Evolutionary conservation across 2,888 invertebrate species (phyloP).

Genomic region (Phasia obesa): DNA sequence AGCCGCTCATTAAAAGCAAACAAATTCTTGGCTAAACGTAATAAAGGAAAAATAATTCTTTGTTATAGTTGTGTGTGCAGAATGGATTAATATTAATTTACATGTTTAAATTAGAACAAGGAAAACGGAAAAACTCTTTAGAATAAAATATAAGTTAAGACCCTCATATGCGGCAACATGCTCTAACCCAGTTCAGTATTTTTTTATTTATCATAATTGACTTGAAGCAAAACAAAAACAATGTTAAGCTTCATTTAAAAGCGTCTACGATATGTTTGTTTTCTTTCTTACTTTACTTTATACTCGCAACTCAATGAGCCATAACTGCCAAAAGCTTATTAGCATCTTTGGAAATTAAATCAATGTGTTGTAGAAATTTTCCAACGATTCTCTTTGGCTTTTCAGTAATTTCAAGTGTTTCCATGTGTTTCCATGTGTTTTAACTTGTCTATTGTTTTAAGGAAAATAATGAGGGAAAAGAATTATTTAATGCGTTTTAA

Average conservation of each 20-base stretch:
- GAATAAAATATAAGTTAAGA: not conserved
- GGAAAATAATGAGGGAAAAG: not conserved
- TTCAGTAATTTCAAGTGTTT: not conserved
- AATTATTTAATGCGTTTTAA: not conserved
- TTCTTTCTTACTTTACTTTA: not conserved
- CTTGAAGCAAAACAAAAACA: too few relatives aligned
- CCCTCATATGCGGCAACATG: not conserved
- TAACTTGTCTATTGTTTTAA: not conserved
- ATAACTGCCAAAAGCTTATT: constrained; percentile 39
- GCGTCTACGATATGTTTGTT: not conserved
- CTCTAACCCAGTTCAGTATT: constrained; percentile 10
- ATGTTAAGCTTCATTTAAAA: not conserved
- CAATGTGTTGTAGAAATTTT: constrained; percentile 16
- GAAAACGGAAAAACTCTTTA: constrained; percentile 13
- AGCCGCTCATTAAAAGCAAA: constrained; percentile 29
- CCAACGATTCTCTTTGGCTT: not conserved
- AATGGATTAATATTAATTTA: constrained; percentile 30
- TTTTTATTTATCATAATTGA: not conserved
- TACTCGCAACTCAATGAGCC: constrained; percentile 18
- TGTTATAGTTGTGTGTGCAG: not conserved
- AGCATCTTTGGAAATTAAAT: constrained; percentile 9
- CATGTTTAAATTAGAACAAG: constrained; percentile 41
- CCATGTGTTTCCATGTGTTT: not conserved
- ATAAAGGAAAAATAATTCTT: constrained; percentile 41
- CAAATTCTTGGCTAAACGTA: constrained; percentile 9